Base-by-base conservation (phyloP, 2,113 vertebrate species). In the Solea senegalensis region DNA sequence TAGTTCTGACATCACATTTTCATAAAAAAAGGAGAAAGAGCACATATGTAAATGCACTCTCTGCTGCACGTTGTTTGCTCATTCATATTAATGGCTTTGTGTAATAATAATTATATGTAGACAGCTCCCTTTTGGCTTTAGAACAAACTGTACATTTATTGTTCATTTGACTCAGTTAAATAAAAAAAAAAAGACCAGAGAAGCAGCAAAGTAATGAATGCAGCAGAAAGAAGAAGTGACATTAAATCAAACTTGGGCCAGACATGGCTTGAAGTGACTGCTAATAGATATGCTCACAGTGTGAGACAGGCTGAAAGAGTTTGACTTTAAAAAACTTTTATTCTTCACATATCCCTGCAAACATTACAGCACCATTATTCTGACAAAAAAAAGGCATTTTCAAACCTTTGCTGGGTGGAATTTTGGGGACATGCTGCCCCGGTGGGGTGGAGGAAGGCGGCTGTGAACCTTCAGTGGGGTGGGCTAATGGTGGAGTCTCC, bases 331-430 rank as follows among this genome's bases (percentile, higher is more conserved):
- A 48, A 1, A 34, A 34, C 5, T 48, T 61, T 49, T 14, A 3
- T 41, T 27, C 13, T 39, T 50, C 55, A 44, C 10, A 9, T 41
- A 5, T 6, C 44, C 44, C 52, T 53, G 65, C 44, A 34, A 9
- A 52, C 15, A 39, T 51, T 9, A 71, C 0, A 68, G 34, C 11
- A 1, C 10, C 16, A 53, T 46, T 49, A 61, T 56, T 56, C 5
- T 48, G 21, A 54, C 66, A 45, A 9, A 55, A 48, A 62, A 5
- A 1, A 48, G 50, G 14, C 8, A 3, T 43, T 58, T 9, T n/a
- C 74, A 40, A 34, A 98, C 97, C 96, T 95, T 98, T 98, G 84
- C 88, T 90, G 8, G 89, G 78, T 52, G 93, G 93, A 27, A 86
- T 74, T 91, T 95, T 97, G 55, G 92, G 86, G 86, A 88, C 72